A percentile compares a stretch with the other conserved stretches of the same genome.
Evolutionary conservation across 2,797 vertebrate species (phyloP).

Genomic region (Craterocephalus amniculus): DNA sequence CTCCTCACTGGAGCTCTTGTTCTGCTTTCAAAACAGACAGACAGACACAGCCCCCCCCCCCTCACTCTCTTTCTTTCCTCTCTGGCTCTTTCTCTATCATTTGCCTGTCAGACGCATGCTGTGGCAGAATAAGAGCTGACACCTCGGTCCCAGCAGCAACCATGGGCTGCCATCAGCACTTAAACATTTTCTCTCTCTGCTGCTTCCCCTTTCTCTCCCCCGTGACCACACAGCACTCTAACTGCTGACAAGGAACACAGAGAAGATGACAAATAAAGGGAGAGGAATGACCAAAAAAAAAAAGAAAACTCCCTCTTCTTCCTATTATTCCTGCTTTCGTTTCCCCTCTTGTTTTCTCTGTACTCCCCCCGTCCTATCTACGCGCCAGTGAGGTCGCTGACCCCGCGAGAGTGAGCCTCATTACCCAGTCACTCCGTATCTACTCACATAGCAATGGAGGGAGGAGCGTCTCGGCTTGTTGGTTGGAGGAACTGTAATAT

Average conservation of each 20-base stretch:
- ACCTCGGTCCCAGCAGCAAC: constrained; percentile 70
- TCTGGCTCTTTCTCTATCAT: constrained; percentile 65
- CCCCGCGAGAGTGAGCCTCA: constrained; percentile 76
- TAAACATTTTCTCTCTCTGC: constrained; percentile 67
- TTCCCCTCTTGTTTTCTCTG: constrained; percentile 41
- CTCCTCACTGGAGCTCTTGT: constrained; percentile 33
- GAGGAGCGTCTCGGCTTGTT: constrained; percentile 12
- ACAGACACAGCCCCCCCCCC: constrained; percentile 19
- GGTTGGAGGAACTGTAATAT: constrained; percentile 51
- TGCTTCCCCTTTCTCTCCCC: constrained; percentile 42
- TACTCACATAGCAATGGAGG: constrained; percentile 44
- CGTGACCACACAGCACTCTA: constrained; percentile 48
- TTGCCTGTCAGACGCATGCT: constrained; percentile 71
- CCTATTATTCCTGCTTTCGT: constrained; percentile 39
- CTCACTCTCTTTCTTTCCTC: neutral
- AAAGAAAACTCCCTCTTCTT: constrained; percentile 34
- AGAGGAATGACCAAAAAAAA: constrained; percentile 48
- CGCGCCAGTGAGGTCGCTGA: constrained; percentile 68
- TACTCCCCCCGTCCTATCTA: constrained; percentile 21
- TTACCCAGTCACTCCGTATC: constrained; percentile 77
- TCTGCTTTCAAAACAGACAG: constrained; percentile 44
- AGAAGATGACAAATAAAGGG: constrained; percentile 67
- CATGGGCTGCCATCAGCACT: constrained; percentile 73
- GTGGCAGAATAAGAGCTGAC: constrained; percentile 75
- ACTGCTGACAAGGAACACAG: constrained; percentile 64